These are phyloP conservation scores for Telenomus remus DNA, from an alignment of 1,140 invertebrate species.

Conservation along the genomic window DNA sequence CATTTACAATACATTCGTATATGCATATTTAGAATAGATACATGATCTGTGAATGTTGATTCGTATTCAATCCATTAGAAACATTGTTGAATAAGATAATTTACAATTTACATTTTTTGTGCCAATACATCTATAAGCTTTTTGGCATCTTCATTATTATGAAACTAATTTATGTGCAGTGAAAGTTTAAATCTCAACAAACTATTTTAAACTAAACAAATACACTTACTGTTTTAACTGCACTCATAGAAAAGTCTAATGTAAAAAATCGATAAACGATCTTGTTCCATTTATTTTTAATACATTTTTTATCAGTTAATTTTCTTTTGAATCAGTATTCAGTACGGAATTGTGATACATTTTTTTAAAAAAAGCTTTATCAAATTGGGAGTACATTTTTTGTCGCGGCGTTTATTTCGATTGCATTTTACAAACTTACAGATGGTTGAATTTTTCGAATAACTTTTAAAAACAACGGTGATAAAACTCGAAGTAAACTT, in stretches of 20 bases:
- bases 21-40: constrained; percentile 42
- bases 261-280: constrained; percentile 29
- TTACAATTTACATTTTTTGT: constrained; percentile 40
- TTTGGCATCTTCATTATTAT: no score
- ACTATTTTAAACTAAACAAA: no score
- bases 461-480: constrained; percentile 32
- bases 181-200: no score
- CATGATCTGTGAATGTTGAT: constrained; percentile 38
- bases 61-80: constrained; percentile 21
- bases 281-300: constrained; percentile 37
- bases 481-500: constrained; percentile 19
- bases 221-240: no score
- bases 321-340: constrained; percentile 20
- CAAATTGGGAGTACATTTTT: no score
- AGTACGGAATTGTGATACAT: constrained; percentile 11
- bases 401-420: no score
- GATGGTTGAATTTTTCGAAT: constrained; percentile 9
- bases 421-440: no score
- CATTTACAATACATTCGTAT: constrained; percentile 58
- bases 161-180: no score
- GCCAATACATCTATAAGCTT: constrained; percentile 19
- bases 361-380: not conserved
- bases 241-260: not conserved
- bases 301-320: not conserved
- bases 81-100: constrained; percentile 39